Conservation (phyloP, 1,140 invertebrate species). For the Anadara kagoshimensis region DNA sequence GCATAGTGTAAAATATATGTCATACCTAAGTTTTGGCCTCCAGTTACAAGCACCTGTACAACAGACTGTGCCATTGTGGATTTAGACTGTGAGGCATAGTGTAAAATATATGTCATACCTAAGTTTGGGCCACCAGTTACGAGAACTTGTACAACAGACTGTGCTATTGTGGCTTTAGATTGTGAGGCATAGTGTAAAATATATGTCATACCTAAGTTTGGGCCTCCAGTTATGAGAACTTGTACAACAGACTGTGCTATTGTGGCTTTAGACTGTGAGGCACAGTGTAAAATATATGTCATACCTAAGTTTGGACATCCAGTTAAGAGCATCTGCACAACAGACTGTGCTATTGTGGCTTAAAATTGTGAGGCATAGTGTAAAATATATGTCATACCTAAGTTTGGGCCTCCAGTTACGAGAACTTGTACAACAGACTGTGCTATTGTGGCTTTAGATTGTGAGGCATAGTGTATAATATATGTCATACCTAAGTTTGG, state of each 20-base stretch:
- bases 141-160: conserved; percentile 51
- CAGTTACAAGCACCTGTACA: conserved; percentile 53
- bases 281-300: conserved; percentile 69
- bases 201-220: conserved; percentile 65
- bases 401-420: too few species aligned
- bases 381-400: conserved; percentile 35
- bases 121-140: conserved; percentile 56
- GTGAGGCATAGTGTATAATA: not conserved
- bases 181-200: conserved; percentile 66
- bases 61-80: conserved; percentile 53
- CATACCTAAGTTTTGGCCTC: conserved; percentile 59
- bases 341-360: not conserved
- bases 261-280: conserved; percentile 56
- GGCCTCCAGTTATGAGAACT: conserved; percentile 54
- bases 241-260: conserved; percentile 53
- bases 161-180: conserved; percentile 55
- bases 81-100: conserved; percentile 63
- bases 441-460: not conserved
- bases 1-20: conserved; percentile 70
- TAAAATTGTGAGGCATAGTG: too few species aligned
- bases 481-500: conserved; percentile 55
- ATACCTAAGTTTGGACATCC: too few species aligned
- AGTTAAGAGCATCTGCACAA: not conserved
- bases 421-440: not conserved
- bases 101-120: too few species aligned